Percentiles rank a stretch among this genome's conserved stretches.
These are phyloP conservation scores for Auanema sp. DNA, from an alignment of 2,888 invertebrate species.

Conservation along the genomic window DNA sequence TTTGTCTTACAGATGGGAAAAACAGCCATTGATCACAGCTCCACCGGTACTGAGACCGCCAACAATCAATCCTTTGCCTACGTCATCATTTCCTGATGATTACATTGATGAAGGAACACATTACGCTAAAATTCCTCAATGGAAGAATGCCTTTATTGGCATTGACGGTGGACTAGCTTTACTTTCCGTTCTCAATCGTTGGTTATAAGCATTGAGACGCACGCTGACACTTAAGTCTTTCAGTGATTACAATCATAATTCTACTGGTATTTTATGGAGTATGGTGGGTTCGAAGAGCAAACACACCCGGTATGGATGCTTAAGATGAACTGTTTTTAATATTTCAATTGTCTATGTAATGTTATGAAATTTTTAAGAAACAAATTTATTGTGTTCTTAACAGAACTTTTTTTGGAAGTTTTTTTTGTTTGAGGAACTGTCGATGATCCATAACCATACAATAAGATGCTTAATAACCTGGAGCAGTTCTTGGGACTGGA, in stretches of 20 bases:
- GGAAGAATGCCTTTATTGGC: conserved; percentile 16
- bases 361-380: no score
- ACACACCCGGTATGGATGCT: no score
- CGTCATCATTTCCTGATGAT: neutral
- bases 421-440: no score
- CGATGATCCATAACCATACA: no score
- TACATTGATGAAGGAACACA: neutral
- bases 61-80: no score
- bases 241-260: conserved; percentile 5
- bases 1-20: conserved; percentile 9
- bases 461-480: conserved; percentile 28
- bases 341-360: no score
- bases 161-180: conserved; percentile 7
- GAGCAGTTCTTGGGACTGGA: conserved; percentile 38
- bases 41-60: conserved; percentile 4
- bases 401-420: no score
- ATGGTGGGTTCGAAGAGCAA: conserved; percentile 12
- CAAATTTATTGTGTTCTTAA: no score
- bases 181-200: conserved; percentile 9
- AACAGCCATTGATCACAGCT: conserved; percentile 15
- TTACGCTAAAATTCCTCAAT: conserved; percentile 8
- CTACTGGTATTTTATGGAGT: conserved; percentile 6
- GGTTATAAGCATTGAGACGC: neutral
- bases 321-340: no score
- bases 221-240: neutral